A percentile compares a stretch with the other conserved stretches of the same genome.
phyloP scores from a whole-genome alignment of 2,113 vertebrate genomes.

The Perccottus glenii region DNA sequence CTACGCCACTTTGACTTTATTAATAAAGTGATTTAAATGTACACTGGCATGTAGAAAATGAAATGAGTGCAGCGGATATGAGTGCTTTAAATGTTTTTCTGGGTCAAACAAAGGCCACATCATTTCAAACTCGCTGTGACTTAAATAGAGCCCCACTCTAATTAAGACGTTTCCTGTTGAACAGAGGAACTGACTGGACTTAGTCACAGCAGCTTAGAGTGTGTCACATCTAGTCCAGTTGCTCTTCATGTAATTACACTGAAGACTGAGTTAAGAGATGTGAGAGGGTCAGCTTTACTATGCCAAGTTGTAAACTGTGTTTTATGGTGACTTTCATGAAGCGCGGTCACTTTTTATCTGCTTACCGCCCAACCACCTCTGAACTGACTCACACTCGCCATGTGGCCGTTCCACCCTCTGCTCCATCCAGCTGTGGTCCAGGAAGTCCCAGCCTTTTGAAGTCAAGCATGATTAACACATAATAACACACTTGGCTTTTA shows the following conservation, averaged over 20 bases:
- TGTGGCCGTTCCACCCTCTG: slow-evolving; percentile 37
- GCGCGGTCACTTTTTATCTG: slow-evolving; percentile 66
- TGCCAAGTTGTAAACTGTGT: slow-evolving; percentile 62
- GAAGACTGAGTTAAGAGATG: no score
- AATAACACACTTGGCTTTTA: slow-evolving; percentile 50
- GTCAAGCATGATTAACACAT: slow-evolving; percentile 55
- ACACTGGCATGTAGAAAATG: slow-evolving; percentile 21
- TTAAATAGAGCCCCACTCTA: slow-evolving; percentile 34
- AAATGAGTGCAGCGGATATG: slow-evolving; percentile 17
- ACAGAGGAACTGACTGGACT: slow-evolving; percentile 46
- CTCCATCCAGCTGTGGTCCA: slow-evolving; percentile 51
- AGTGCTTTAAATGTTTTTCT: not conserved
- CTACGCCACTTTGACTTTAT: not conserved
- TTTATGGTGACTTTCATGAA: slow-evolving; percentile 72
- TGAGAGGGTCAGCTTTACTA: no score
- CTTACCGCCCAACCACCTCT: slow-evolving; percentile 58
- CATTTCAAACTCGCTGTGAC: slow-evolving; percentile 21
- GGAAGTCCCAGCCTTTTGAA: slow-evolving; percentile 72
- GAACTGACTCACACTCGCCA: slow-evolving; percentile 57
- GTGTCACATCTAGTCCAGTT: no score
- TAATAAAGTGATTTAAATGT: slow-evolving; percentile 1
- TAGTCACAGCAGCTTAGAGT: slow-evolving; percentile 17
- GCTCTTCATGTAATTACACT: no score
- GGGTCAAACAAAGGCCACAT: slow-evolving; percentile 43
- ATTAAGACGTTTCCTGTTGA: slow-evolving; percentile 45